Conservation (phyloP, 1,140 invertebrate species). For the Ylistrum balloti region DNA sequence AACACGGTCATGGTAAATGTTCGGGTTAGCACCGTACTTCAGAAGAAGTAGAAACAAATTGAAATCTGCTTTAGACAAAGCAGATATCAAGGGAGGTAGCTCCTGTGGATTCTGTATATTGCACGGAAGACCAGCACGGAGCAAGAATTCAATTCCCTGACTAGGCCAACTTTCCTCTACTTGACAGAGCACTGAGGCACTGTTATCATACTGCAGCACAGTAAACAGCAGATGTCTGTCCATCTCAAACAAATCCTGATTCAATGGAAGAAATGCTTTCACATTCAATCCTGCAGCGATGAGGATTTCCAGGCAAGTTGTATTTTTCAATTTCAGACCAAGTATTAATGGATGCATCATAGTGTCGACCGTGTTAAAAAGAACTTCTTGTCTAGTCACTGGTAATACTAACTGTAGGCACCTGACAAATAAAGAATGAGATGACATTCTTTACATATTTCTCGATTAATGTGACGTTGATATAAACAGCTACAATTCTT, state of each 20-base stretch:
- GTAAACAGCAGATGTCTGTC: slow-evolving; percentile 50
- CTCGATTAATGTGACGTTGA: too few species aligned
- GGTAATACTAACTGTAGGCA: slow-evolving; percentile 72
- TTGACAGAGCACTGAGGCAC: slow-evolving; percentile 68
- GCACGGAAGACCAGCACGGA: slow-evolving; percentile 61
- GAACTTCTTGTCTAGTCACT: slow-evolving; percentile 66
- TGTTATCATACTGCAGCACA: slow-evolving; percentile 56
- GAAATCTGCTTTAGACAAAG: slow-evolving; percentile 62
- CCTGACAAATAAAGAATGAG: slow-evolving; percentile 57
- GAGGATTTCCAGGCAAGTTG: slow-evolving; percentile 64
- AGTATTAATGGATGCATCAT: slow-evolving; percentile 71
- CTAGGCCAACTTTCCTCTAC: slow-evolving; percentile 58
- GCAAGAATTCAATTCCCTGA: slow-evolving; percentile 63
- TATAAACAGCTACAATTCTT: too few species aligned
- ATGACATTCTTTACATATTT: slow-evolving; percentile 29
- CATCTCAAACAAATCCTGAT: slow-evolving; percentile 56
- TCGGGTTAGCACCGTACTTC: slow-evolving; percentile 67
- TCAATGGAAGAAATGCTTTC: slow-evolving; percentile 51
- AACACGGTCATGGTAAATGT: slow-evolving; percentile 71
- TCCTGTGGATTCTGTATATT: slow-evolving; percentile 60
- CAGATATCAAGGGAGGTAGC: slow-evolving; percentile 72
- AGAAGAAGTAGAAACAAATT: slow-evolving; percentile 69
- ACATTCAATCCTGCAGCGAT: slow-evolving; percentile 63
- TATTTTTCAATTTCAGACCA: slow-evolving; percentile 61
- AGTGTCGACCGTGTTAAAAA: slow-evolving; percentile 59